phyloP scores from a whole-genome alignment of 2,113 vertebrate species.

The Rhagologus leucostigma region DNA sequence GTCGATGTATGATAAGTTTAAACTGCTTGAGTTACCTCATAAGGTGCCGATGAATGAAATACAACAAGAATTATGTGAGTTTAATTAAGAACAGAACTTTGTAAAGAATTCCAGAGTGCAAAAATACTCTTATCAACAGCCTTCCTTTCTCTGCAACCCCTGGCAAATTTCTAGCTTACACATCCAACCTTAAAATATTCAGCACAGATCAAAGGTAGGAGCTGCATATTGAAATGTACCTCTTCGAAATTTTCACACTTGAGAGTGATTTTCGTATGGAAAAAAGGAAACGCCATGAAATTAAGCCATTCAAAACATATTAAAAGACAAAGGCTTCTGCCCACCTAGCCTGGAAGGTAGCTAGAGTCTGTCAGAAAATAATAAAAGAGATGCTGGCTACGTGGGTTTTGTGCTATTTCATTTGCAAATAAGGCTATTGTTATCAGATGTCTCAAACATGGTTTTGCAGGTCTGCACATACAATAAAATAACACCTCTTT shows the following conservation, averaged over 20 bases:
- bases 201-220: neutral
- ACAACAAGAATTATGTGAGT: neutral
- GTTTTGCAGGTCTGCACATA: slow-evolving; percentile 3
- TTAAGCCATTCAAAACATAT: slow-evolving; percentile 12
- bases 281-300: neutral
- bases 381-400: neutral
- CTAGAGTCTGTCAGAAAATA: slow-evolving; percentile 2
- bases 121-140: neutral
- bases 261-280: neutral
- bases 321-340: neutral
- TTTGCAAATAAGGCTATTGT: slow-evolving; percentile 25
- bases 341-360: neutral
- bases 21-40: neutral
- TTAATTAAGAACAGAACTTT: slow-evolving; percentile 42
- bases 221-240: neutral
- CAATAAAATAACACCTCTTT: neutral
- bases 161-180: neutral
- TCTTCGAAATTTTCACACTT: neutral
- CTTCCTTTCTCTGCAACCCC: neutral
- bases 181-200: slow-evolving; percentile 4
- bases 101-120: neutral
- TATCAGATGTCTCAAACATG: neutral
- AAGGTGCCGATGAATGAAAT: neutral
- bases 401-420: neutral
- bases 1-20: neutral